Evolutionary conservation across 1,140 invertebrate genomes (phyloP), one percentile per base, ranked within the genome.

Genomic region (Tetramorium alpestre): DNA sequence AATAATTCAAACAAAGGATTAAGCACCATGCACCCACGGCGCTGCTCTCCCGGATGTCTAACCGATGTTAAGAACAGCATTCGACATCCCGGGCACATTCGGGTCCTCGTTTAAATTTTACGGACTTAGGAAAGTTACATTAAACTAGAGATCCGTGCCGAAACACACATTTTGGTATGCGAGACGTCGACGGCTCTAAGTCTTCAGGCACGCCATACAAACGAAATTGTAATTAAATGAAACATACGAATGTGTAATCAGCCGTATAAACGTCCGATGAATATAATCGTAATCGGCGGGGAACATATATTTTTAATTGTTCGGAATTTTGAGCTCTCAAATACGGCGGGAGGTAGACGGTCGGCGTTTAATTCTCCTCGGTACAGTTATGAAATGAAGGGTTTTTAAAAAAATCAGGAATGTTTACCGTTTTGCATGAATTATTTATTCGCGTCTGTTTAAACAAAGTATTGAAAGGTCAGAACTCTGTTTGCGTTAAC

Each of bases 1-100:
- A 84, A 84, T 84, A 84, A 84, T 84, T 84, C 80, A 84, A 84
- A 60, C 69, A 75, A 84, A 84, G 80, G 69, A 84, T 84, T 73
- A 84, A 84, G 25, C 69, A 7, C 38, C 13, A 69, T n/a, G 51
- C 67, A 84, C 10, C 38, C 28, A 51, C 33, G 33, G 28, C 69
- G 11, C 5, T 22, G 41, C 54, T 6, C 41, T 41, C n/a, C 80
- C 80, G 80, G 80, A 84, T 84, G 80, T 75, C 69, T 60, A 64
- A 84, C 80, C 67, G n/a, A 84, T 84, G 80, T 84, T 84, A 84
- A 44, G n/a, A 84, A 47, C 80, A 41, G 25, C 41, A 84, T 75
- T 81, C 80, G 80, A 84, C 69, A 84, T 73, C 69, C 80, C 69
- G 41, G 7, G 77, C 65, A 81, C 80, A 60, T 75, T 84, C 56